A percentile compares a stretch with the other conserved stretches of the same genome.
These are phyloP conservation scores for Lacanobia oleracea DNA, from an alignment of 2,888 invertebrate species.

Conservation along the genomic window DNA sequence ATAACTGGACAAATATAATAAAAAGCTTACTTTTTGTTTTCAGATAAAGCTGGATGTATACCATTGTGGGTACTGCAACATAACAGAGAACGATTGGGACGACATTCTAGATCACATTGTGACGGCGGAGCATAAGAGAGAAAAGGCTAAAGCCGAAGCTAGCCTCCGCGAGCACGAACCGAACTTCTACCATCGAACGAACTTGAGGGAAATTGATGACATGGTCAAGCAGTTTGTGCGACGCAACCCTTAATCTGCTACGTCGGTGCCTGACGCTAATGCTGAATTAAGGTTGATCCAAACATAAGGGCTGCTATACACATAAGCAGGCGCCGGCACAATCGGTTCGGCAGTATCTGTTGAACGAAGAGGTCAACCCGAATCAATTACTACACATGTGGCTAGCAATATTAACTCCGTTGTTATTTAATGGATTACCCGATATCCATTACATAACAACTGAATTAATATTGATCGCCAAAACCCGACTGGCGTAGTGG, in stretches of 20 bases:
- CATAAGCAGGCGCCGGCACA: too few species aligned
- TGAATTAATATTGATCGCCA: too few species aligned
- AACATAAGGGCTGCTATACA: too few species aligned
- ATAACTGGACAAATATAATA: not conserved
- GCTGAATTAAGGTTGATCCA: too few species aligned
- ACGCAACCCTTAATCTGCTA: not conserved
- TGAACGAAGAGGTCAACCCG: too few species aligned
- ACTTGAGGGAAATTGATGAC: not conserved
- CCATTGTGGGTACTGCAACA: constrained; percentile 45
- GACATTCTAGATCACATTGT: constrained; percentile 51
- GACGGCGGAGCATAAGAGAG: constrained; percentile 10
- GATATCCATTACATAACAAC: too few species aligned
- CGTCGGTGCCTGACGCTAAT: not conserved
- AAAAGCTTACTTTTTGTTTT: constrained; percentile 13
- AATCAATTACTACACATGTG: too few species aligned
- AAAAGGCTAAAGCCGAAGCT: not conserved
- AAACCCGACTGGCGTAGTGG: too few species aligned
- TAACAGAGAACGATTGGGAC: constrained; percentile 31
- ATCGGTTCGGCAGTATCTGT: too few species aligned
- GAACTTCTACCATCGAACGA: not conserved
- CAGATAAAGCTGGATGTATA: constrained; percentile 46
- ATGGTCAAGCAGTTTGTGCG: not conserved
- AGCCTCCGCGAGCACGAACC: not conserved
- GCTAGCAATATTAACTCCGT: too few species aligned
- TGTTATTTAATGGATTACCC: too few species aligned